Evolutionary conservation across 2,113 vertebrate species (phyloP).

Genomic region (Rhineura floridana): DNA sequence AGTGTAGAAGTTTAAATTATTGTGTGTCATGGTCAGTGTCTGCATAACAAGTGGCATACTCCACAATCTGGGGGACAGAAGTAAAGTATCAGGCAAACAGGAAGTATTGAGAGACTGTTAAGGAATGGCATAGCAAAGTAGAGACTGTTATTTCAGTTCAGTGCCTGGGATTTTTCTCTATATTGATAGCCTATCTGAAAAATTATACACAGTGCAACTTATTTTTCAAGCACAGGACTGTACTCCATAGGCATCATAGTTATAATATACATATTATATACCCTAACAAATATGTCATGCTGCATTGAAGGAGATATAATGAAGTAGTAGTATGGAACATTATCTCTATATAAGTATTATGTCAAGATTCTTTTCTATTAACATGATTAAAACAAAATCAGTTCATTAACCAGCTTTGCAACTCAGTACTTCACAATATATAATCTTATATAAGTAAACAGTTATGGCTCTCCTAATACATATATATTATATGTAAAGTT

Average conservation of each 20-base stretch:
- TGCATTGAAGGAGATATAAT: not conserved
- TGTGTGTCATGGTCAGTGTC: not conserved
- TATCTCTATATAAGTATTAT: not conserved
- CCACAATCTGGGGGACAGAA: not conserved
- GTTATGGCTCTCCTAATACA: conserved; percentile 4
- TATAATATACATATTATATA: not conserved
- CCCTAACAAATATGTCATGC: not conserved
- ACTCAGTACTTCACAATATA: not conserved
- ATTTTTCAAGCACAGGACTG: not conserved
- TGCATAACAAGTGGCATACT: not conserved
- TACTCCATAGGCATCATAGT: not conserved
- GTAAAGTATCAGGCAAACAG: not conserved
- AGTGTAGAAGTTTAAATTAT: not conserved
- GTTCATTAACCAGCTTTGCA: conserved; percentile 36
- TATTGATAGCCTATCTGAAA: not conserved
- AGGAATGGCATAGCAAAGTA: not conserved
- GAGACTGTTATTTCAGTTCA: not conserved
- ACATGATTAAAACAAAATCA: conserved; percentile 22
- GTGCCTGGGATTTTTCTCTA: not conserved
- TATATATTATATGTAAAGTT: conserved; percentile 24
- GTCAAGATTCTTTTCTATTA: conserved; percentile 25
- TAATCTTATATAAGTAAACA: conserved; percentile 39
- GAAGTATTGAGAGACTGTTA: not conserved
- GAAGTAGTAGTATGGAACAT: not conserved
- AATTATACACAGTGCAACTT: not conserved